Conservation (phyloP, 2,888 invertebrate genomes). For the Trissolcus brochymenae region DNA sequence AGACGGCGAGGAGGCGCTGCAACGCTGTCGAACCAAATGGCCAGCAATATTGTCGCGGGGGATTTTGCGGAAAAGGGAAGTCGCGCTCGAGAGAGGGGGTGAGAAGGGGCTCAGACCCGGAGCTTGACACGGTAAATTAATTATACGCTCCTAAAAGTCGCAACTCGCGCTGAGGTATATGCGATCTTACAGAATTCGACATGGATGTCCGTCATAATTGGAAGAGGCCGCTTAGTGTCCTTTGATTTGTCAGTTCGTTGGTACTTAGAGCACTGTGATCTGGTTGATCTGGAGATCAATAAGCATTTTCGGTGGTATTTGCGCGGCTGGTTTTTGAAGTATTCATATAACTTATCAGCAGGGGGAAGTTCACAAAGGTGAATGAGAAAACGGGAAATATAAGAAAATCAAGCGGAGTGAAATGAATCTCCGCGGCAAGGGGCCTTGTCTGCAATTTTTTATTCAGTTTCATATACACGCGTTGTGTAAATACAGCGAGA, state of each 20-base stretch:
- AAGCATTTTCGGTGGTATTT: too few relatives aligned
- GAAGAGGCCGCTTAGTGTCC: too few relatives aligned
- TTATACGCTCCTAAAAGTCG: slow-evolving; percentile 75
- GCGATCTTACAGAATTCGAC: too few relatives aligned
- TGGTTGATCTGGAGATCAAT: too few relatives aligned
- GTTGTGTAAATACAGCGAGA: background rate
- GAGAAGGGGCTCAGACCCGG: slow-evolving; percentile 58
- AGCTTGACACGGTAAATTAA: slow-evolving; percentile 76
- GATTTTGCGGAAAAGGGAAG: slow-evolving; percentile 64
- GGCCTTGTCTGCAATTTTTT: slow-evolving; percentile 36
- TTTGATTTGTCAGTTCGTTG: too few relatives aligned
- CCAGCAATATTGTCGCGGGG: slow-evolving; percentile 75
- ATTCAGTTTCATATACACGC: slow-evolving; percentile 32
- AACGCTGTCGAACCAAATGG: slow-evolving; percentile 74
- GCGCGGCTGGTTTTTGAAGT: slow-evolving; percentile 15
- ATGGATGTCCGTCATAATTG: too few relatives aligned
- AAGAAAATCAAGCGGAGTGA: slow-evolving; percentile 55
- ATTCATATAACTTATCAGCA: slow-evolving; percentile 63
- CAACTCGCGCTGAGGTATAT: slow-evolving; percentile 43
- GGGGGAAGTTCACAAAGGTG: slow-evolving; percentile 60
- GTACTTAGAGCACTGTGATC: too few relatives aligned
- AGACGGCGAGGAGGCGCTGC: slow-evolving; percentile 65
- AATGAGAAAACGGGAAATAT: slow-evolving; percentile 48
- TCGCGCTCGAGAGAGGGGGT: slow-evolving; percentile 47
- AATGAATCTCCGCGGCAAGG: slow-evolving; percentile 43